A percentile compares a stretch with the other conserved stretches of the same genome.
These are phyloP conservation scores for Adelphocoris suturalis DNA, from an alignment of 2,888 invertebrate species.

Conservation along the genomic window DNA sequence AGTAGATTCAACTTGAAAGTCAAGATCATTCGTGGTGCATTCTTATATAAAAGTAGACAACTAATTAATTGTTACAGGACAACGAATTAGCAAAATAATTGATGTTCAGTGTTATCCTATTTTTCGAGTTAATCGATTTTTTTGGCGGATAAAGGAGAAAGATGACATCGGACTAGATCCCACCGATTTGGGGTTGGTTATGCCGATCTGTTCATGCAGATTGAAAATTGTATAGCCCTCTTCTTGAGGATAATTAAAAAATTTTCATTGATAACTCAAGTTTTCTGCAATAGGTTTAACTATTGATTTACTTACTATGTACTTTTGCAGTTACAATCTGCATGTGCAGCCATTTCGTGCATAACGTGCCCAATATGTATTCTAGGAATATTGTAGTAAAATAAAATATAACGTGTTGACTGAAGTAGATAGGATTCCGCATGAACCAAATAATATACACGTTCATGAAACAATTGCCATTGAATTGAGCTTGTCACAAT, in stretches of 20 bases:
- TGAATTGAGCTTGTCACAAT: conserved; percentile 21
- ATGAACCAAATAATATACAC: conserved; percentile 3
- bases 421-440: conserved; percentile 24
- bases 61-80: not conserved
- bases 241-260: no score
- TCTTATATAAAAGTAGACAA: no score
- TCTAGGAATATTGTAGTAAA: not conserved
- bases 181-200: not conserved
- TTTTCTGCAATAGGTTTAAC: no score
- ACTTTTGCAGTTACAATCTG: not conserved
- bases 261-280: no score
- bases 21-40: no score
- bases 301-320: not conserved
- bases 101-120: not conserved
- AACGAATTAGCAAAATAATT: not conserved
- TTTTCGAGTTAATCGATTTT: not conserved
- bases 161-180: not conserved
- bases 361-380: not conserved
- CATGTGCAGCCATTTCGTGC: not conserved
- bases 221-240: not conserved
- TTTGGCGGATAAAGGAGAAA: no score
- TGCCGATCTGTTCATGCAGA: not conserved
- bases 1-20: conserved; percentile 1
- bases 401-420: not conserved
- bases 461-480: conserved; percentile 22